A percentile compares a stretch with the other conserved stretches of the same genome.
Evolutionary conservation across 2,113 vertebrate species (phyloP).

Genomic region (Catagonus wagneri): DNA sequence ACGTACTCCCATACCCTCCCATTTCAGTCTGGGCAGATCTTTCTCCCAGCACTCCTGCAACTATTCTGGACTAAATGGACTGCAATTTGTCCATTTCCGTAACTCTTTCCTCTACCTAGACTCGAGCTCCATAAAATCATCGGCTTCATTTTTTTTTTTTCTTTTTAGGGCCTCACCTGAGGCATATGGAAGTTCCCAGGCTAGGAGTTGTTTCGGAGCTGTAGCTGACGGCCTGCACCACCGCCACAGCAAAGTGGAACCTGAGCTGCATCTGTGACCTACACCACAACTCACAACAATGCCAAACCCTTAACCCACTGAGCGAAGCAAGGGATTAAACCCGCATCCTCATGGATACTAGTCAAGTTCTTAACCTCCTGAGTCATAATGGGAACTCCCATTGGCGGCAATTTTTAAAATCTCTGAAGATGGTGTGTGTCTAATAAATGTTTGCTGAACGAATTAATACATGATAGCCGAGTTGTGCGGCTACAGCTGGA

Average conservation of each 20-base stretch:
- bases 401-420: neutral
- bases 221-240: too few species aligned
- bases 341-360: too few species aligned
- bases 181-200: too few species aligned
- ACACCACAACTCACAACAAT: too few species aligned
- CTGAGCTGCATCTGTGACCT: too few species aligned
- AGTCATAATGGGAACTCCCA: too few species aligned
- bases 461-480: neutral
- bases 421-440: neutral
- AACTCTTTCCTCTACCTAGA: neutral
- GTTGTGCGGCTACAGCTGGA: neutral
- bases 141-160: neutral
- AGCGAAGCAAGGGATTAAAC: too few species aligned
- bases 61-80: neutral
- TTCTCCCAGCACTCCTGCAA: neutral
- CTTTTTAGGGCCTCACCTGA: too few species aligned
- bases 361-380: too few species aligned
- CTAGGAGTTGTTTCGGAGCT: too few species aligned
- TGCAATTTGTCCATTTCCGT: neutral
- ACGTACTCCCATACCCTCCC: accelerated
- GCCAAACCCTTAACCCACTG: too few species aligned
- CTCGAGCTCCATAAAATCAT: neutral
- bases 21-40: neutral
- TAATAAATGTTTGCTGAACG: neutral
- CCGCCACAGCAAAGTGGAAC: too few species aligned